phyloP scores from a whole-genome alignment of 2,113 vertebrate genomes.

The Neolamprologus variostigma region DNA sequence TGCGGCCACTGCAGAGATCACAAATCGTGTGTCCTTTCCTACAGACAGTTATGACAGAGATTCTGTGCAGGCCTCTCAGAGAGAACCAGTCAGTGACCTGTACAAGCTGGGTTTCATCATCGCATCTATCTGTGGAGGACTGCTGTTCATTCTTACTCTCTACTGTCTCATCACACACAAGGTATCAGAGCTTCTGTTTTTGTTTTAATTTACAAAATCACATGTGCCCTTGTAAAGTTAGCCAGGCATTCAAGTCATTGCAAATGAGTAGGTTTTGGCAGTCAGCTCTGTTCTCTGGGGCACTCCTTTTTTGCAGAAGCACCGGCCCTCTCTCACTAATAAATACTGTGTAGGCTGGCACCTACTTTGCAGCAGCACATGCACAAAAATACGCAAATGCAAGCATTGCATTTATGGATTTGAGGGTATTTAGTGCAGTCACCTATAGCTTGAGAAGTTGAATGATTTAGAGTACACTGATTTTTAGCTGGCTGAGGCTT shows the following conservation, averaged over 20 bases:
- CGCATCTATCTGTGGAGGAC: slow-evolving; percentile 54
- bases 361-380: neutral
- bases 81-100: slow-evolving; percentile 29
- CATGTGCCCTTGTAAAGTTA: neutral
- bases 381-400: neutral
- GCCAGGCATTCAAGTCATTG: neutral
- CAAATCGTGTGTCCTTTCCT: neutral
- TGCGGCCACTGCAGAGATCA: neutral
- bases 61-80: slow-evolving; percentile 43
- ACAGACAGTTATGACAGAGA: slow-evolving; percentile 47
- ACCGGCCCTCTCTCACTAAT: neutral
- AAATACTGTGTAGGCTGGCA: neutral
- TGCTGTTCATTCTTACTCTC: slow-evolving; percentile 54
- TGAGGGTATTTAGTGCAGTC: neutral
- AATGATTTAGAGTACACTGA: neutral
- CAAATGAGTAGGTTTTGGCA: neutral
- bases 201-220: neutral
- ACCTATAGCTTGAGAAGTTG: neutral
- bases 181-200: slow-evolving; percentile 25
- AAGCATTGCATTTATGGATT: neutral
- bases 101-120: slow-evolving; percentile 64
- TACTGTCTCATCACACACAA: slow-evolving; percentile 61
- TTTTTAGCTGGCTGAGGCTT: neutral
- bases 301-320: neutral
- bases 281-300: neutral